Percentiles rank a stretch among this genome's conserved stretches.
Conservation (phyloP, 2,113 vertebrate species). For the Labrus mixtus region DNA sequence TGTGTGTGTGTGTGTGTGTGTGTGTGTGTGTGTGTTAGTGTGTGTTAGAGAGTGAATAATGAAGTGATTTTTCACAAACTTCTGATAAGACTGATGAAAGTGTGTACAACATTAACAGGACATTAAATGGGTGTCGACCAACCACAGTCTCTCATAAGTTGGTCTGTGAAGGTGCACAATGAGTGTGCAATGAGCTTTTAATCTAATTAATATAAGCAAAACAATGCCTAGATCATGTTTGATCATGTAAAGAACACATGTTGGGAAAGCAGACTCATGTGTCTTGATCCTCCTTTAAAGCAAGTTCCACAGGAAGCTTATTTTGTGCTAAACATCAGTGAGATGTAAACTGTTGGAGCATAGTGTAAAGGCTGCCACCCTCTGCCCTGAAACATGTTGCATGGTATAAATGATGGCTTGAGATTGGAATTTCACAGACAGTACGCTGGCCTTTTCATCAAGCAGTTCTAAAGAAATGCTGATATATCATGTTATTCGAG, state of each 20-base stretch:
- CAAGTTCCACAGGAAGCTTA: not conserved
- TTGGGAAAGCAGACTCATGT: not conserved
- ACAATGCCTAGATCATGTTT: too few species aligned
- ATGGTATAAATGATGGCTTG: not conserved
- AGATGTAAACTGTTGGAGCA: too few species aligned
- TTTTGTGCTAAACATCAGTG: too few species aligned
- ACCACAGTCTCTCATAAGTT: not conserved
- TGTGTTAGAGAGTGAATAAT: too few species aligned
- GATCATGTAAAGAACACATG: too few species aligned
- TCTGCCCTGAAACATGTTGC: not conserved
- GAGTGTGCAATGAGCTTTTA: not conserved
- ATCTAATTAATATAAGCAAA: not conserved
- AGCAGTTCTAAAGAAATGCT: slow-evolving; percentile 1
- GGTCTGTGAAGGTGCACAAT: not conserved
- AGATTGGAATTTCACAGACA: not conserved
- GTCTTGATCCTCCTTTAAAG: not conserved
- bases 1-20: too few species aligned
- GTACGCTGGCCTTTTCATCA: not conserved
- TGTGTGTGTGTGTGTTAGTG: too few species aligned
- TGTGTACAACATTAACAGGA: too few species aligned
- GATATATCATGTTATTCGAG: not conserved
- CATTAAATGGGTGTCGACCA: too few species aligned
- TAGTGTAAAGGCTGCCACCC: too few species aligned
- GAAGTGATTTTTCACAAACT: too few species aligned
- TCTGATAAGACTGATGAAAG: too few species aligned